Conservation (phyloP, 2,888 invertebrate species). For the Tubulanus polymorphus region DNA sequence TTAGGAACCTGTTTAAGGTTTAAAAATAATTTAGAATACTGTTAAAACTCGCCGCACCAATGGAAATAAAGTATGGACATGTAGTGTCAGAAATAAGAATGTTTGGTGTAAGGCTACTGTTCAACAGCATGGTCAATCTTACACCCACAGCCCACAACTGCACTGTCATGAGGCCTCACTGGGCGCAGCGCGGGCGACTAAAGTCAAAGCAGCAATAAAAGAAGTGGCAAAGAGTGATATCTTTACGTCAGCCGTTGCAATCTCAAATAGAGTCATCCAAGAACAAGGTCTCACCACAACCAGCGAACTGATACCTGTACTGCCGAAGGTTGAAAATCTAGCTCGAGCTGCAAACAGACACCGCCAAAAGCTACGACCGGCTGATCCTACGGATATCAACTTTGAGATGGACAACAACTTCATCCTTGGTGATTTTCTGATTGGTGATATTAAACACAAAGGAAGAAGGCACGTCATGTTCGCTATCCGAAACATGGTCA, state of each 20-base stretch:
- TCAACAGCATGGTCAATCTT: not conserved
- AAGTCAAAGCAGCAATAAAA: not conserved
- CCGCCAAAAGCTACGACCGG: not conserved
- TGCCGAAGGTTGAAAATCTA: not conserved
- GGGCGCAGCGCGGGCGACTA: not conserved
- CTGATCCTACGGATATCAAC: constrained; percentile 5
- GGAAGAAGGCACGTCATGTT: constrained; percentile 6
- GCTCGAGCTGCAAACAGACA: not conserved
- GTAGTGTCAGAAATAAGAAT: not conserved
- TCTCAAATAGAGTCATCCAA: not conserved
- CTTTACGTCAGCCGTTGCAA: not conserved
- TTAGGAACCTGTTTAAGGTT: no score
- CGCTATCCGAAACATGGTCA: constrained; percentile 1
- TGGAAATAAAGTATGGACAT: not conserved
- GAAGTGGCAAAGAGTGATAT: not conserved
- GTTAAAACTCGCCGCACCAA: no score
- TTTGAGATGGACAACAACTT: not conserved
- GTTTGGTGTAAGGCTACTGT: not conserved
- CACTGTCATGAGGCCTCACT: not conserved
- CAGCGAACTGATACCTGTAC: not conserved
- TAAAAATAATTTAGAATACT: no score
- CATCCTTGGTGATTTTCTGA: constrained; percentile 6
- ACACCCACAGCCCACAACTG: not conserved
- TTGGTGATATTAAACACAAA: not conserved
- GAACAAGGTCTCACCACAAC: not conserved